phyloP scores from a whole-genome alignment of 2,797 vertebrate species.

The Xiphophorus birchmanni region DNA sequence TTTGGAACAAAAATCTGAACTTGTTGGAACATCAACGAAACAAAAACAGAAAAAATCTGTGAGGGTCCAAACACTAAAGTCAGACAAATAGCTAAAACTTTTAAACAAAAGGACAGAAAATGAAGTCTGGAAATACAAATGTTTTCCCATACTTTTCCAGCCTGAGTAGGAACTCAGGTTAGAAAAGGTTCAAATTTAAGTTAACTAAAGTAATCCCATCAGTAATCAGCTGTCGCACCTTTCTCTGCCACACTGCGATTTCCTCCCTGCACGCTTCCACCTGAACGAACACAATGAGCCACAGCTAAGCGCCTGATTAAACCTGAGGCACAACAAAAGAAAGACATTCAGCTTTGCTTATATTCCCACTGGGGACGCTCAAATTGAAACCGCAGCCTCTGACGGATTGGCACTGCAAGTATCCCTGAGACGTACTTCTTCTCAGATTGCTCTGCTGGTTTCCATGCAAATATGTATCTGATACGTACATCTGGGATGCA shows the following conservation, averaged over 20 bases:
- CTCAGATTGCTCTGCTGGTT: slow-evolving; percentile 22
- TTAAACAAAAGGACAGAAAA: background rate
- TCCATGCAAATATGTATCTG: slow-evolving; percentile 33
- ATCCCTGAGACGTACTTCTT: slow-evolving; percentile 20
- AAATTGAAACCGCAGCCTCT: slow-evolving; percentile 40
- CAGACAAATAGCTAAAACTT: background rate
- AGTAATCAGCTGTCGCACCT: background rate
- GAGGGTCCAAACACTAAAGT: background rate
- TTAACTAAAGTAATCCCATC: slow-evolving; percentile 24
- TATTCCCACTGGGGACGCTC: slow-evolving; percentile 30
- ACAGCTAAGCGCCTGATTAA: slow-evolving; percentile 37
- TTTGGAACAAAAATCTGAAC: background rate
- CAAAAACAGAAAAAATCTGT: background rate
- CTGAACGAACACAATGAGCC: slow-evolving; percentile 37
- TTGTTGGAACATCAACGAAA: background rate
- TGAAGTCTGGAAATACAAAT: background rate
- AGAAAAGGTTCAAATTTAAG: background rate
- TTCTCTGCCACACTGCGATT: slow-evolving; percentile 6
- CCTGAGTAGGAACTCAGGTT: background rate
- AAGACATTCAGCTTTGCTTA: slow-evolving; percentile 38
- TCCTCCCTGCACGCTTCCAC: slow-evolving; percentile 22
- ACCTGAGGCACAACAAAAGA: slow-evolving; percentile 29
- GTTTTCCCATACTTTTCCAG: background rate
- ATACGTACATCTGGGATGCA: slow-evolving; percentile 1
- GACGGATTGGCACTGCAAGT: slow-evolving; percentile 30